Base-by-base conservation (phyloP, 2,888 invertebrate species). In the Leptodirus hochenwartii region DNA sequence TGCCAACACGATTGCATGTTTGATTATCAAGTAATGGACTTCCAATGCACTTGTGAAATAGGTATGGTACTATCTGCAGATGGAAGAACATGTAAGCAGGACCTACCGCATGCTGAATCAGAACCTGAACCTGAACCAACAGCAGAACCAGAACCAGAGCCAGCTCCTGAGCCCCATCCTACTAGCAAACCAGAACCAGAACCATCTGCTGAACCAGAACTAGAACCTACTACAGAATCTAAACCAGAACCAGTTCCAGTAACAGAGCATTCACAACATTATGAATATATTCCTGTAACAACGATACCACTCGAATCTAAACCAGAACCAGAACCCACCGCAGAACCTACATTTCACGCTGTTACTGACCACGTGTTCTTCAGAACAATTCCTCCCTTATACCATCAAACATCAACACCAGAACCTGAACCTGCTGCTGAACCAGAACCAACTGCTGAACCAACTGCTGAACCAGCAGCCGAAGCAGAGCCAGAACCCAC, bases 1-100 rank as follows among this genome's bases (percentile, higher is more conserved):
- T 82, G 81, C 45, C 65, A 74, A 38, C 60, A 74, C 39, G 58
- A 54, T 8, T 82, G 81, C 47, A 53, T 58, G 30, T 80, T 75
- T 43, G 68, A 77, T 47, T 69, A 70, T 43, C 51, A 56, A 14
- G 15, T 26, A 4, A 60, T 72, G 32, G 62, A 67, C 27, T 79
- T 80, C 45, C 53, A 51, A 16, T 82, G 81, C 47, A 58, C 53
- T 3, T 81, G 80, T 47, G 67, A 68, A 6, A 49, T 54, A 22
- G 65, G 64, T 16, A 45, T 67, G 58, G 42, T 56, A 29, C 47
- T 77, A 48, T 54, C 54, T 46, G 39, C 37, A 9, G 54, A 55
- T 41, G 55, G 49, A 10, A 64, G 59, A 44, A 56, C 44, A 15
- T 68, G 67, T 35, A n/a, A n/a, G n/a, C n/a, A n/a, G n/a, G n/a